A percentile compares a stretch with the other conserved stretches of the same genome.
phyloP scores from a whole-genome alignment of 2,888 invertebrate genomes.

The Saturnia japonica region DNA sequence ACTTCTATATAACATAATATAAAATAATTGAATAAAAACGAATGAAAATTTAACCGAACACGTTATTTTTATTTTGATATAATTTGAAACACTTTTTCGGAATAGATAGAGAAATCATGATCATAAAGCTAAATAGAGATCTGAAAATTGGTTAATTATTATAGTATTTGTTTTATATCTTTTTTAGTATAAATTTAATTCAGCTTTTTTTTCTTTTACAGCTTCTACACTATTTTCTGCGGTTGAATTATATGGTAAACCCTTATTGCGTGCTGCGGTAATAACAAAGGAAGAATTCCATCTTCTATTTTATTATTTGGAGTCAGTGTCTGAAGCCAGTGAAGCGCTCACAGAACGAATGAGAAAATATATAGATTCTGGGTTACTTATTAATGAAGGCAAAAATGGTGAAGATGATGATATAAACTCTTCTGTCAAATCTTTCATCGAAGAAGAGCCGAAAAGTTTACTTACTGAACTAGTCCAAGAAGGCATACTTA shows the following conservation, averaged over 20 bases:
- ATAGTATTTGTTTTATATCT: background rate
- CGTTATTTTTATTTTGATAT: background rate
- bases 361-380: slow-evolving; percentile 77
- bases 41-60: background rate
- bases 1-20: slow-evolving; percentile 16
- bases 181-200: no score
- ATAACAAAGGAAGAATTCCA: slow-evolving; percentile 80
- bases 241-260: slow-evolving; percentile 84
- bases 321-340: slow-evolving; percentile 76
- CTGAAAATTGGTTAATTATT: background rate
- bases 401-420: slow-evolving; percentile 48
- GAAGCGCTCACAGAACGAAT: slow-evolving; percentile 74
- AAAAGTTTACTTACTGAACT: slow-evolving; percentile 73
- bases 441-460: slow-evolving; percentile 51
- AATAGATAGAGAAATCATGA: background rate
- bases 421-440: slow-evolving; percentile 45
- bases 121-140: background rate
- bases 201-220: slow-evolving; percentile 62
- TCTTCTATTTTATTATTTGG: slow-evolving; percentile 77
- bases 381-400: slow-evolving; percentile 60
- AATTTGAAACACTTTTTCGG: background rate
- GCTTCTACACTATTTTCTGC: slow-evolving; percentile 82
- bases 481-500: slow-evolving; percentile 72
- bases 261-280: slow-evolving; percentile 76
- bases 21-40: background rate